A percentile compares a stretch with the other conserved stretches of the same genome.
Evolutionary conservation across 2,888 invertebrate genomes (phyloP).

Genomic region (Ormyrus nitidulus): DNA sequence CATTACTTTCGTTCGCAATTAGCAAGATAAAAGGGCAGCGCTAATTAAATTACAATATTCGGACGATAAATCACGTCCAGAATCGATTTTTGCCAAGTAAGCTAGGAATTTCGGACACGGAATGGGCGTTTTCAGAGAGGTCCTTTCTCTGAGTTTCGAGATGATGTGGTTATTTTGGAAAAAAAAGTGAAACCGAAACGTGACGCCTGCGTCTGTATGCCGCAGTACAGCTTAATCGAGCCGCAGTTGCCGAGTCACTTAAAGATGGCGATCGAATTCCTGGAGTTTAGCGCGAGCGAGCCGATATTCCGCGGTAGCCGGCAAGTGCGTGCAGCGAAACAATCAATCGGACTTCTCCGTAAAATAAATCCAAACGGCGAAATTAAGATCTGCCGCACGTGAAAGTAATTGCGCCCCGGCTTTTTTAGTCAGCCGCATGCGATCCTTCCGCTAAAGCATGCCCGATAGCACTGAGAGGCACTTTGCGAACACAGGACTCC

Average conservation of each 20-base stretch:
- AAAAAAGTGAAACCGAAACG: background rate
- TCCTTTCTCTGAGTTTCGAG: too few relatives aligned
- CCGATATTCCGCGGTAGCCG: constrained; percentile 17
- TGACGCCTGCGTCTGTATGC: background rate
- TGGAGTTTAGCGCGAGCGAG: background rate
- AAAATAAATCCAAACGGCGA: constrained; percentile 30
- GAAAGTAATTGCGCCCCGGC: constrained; percentile 11
- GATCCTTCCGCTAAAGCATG: constrained; percentile 7
- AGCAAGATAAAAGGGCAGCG: too few relatives aligned
- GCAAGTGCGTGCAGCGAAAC: constrained; percentile 11
- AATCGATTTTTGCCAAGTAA: too few relatives aligned
- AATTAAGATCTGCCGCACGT: constrained; percentile 39
- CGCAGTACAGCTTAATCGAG: constrained; percentile 10
- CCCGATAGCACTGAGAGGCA: background rate
- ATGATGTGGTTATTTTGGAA: constrained; percentile 10
- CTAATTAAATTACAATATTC: too few relatives aligned
- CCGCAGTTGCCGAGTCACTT: constrained; percentile 26
- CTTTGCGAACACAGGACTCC: constrained; percentile 29
- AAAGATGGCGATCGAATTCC: constrained; percentile 33
- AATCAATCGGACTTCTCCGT: constrained; percentile 16
- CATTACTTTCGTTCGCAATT: too few relatives aligned
- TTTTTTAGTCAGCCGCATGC: background rate
- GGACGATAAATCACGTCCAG: too few relatives aligned
- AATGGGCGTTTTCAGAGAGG: too few relatives aligned
- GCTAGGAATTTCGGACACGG: too few relatives aligned